Conservation (phyloP, 2,113 vertebrate species). For the Axis porcinus region DNA sequence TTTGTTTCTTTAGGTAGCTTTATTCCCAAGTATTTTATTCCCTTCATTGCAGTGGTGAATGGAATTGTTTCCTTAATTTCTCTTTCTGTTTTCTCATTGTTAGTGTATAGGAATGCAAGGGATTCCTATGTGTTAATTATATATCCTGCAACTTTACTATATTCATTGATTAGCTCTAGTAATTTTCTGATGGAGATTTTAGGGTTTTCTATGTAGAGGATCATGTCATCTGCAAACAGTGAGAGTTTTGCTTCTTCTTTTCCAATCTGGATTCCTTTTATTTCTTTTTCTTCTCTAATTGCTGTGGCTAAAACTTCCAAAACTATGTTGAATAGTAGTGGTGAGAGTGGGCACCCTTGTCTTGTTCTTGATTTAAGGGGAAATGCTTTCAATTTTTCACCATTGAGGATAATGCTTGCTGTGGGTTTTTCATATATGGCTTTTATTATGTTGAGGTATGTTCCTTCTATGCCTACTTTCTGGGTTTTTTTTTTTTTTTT, state of each 20-base stretch:
- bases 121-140: neutral
- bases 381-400: neutral
- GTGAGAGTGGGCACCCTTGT: neutral
- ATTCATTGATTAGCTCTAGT: neutral
- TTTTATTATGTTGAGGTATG: neutral
- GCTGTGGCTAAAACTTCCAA: neutral
- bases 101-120: neutral
- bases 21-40: neutral
- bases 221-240: neutral
- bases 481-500: neutral
- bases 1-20: neutral
- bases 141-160: neutral
- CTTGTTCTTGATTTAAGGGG: neutral
- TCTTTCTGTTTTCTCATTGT: neutral
- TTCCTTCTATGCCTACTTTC: neutral
- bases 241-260: neutral
- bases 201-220: neutral
- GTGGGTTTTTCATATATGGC: neutral
- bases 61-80: neutral
- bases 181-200: neutral
- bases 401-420: neutral
- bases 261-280: neutral
- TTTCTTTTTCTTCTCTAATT: neutral
- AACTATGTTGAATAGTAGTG: neutral
- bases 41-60: neutral